phyloP scores from a whole-genome alignment of 2,888 invertebrate species.

The Tenthredo amoena region DNA sequence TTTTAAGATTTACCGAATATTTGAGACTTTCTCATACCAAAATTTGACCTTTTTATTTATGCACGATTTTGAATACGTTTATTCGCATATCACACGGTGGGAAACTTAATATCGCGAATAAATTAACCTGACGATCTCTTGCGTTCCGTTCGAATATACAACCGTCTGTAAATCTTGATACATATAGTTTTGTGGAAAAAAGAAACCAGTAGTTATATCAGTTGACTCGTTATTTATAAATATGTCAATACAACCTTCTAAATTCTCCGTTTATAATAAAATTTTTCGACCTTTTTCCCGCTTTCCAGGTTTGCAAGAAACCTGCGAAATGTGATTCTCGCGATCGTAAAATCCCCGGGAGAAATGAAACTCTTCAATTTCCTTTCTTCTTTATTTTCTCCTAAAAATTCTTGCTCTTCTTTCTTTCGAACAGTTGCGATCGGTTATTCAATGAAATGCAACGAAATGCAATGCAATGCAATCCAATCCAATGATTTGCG shows the following conservation, averaged over 20 bases:
- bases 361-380: background rate
- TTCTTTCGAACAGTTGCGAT: background rate
- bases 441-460: background rate
- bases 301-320: background rate
- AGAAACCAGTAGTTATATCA: background rate
- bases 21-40: background rate
- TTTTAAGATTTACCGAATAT: background rate
- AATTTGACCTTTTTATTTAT: background rate
- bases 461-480: background rate
- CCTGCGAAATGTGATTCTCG: background rate
- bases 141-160: background rate
- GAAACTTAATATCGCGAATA: background rate
- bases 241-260: constrained; percentile 1
- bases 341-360: background rate
- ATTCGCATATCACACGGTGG: background rate
- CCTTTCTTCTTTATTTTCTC: background rate
- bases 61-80: background rate
- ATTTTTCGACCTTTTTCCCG: background rate
- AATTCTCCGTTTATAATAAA: background rate
- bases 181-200: background rate
- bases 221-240: background rate
- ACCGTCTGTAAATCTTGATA: background rate
- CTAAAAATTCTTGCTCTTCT: background rate
- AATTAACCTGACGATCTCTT: background rate
- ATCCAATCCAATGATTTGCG: background rate